These are phyloP conservation scores for Pheosia gnoma DNA, from an alignment of 2,888 invertebrate species.

Conservation along the genomic window DNA sequence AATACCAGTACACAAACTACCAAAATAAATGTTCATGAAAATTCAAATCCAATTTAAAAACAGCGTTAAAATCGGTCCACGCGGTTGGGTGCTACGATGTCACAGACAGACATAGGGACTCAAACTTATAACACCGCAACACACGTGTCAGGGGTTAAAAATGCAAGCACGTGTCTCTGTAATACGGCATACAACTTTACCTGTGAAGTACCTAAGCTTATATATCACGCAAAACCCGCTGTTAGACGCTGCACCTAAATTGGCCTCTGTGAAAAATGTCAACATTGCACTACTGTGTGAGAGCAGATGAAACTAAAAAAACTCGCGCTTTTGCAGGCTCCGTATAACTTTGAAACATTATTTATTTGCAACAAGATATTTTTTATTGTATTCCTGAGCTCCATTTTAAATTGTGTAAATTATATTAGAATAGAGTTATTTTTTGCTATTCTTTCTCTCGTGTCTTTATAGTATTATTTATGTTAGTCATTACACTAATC, in stretches of 20 bases:
- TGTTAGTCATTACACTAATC: too few species aligned
- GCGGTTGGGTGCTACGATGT: too few species aligned
- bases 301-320: slow-evolving; percentile 14
- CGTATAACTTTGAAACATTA: not conserved
- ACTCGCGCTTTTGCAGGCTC: not conserved
- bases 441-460: too few species aligned
- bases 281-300: slow-evolving; percentile 14
- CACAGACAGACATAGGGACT: too few species aligned
- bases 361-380: not conserved
- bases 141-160: not conserved
- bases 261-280: slow-evolving; percentile 24
- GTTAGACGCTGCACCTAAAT: slow-evolving; percentile 30
- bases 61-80: too few species aligned
- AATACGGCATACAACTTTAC: not conserved
- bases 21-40: too few species aligned
- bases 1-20: too few species aligned
- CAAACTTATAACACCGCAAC: not conserved
- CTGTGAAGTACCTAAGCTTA: slow-evolving; percentile 10
- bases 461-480: too few species aligned
- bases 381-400: not conserved
- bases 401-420: too few species aligned
- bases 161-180: not conserved
- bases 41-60: too few species aligned
- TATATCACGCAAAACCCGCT: slow-evolving; percentile 26
- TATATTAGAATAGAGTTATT: too few species aligned